Base-by-base conservation (phyloP, 1,140 invertebrate genomes). In the Dolichoris vasculosae region DNA sequence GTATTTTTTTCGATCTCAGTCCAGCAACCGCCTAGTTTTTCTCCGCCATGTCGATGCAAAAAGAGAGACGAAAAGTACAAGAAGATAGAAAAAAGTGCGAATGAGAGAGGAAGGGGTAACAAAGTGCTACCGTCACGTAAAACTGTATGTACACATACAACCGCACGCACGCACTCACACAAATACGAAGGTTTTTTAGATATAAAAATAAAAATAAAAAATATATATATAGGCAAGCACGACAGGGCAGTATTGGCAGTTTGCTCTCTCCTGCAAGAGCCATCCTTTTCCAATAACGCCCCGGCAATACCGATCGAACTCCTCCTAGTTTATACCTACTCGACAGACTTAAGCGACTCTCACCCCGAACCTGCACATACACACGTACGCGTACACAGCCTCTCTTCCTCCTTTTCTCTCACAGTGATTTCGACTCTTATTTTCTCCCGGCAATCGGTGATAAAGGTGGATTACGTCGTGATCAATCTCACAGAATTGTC, bases 281-380 rank as follows among this genome's bases (percentile, higher is more conserved):
- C 89, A 90, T 90, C 87, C 88, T 89, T 80, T 90, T 83, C 87
- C 90, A 90, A 89, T 89, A 90, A 89, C 89, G 86, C 86, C 73
- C 67, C 23, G 11, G 35, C 87, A 82, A 88, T 88, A 89, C 89
- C 87, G 26, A 79, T 90, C 89, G 88, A 90, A 89, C 87, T 88
- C 64, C 79, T 30, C 86, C 83, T 88, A 88, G 87, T 90, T 90
- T 88, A 87, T 89, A 90, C 86, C 87, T 87, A 88, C 88, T 89
- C 86, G 75, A 82, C 67, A 84, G 84, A 86, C 80, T 88, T 86
- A 88, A 89, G 88, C 82, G 76, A 77, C 73, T 77, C 80, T 78
- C 35, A 87, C 84, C 67, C 78, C 46, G 17, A 11, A 35, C 20
- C 3, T 7, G 55, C 55, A 77, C 80, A 71, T 87, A 32, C 8